phyloP scores from a whole-genome alignment of 2,797 vertebrate species.

The Trachops cirrhosus region DNA sequence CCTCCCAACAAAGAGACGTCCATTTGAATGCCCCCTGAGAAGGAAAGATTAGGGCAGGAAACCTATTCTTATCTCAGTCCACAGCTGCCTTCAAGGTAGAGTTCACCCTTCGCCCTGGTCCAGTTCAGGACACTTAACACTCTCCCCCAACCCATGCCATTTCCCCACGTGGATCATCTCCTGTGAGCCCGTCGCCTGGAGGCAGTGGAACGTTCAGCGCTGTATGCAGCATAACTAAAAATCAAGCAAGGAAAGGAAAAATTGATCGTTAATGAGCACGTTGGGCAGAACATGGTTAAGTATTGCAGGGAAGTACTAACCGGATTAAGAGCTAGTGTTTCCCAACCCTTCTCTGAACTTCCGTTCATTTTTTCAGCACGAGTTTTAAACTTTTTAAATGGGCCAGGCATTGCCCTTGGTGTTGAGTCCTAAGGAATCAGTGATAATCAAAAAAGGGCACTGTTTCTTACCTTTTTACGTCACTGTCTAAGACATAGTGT shows the following conservation, averaged over 20 bases:
- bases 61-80: neutral
- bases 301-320: neutral
- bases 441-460: neutral
- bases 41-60: neutral
- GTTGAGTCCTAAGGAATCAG: neutral
- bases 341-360: slow-evolving; percentile 4
- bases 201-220: neutral
- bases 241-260: neutral
- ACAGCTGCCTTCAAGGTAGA: neutral
- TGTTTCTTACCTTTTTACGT: neutral
- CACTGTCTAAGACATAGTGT: neutral
- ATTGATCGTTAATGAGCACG: neutral
- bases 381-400: neutral
- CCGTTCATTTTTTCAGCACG: neutral
- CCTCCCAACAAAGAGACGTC: neutral
- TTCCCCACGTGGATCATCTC: neutral
- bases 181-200: neutral
- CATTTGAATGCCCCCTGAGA: neutral
- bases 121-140: neutral
- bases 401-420: neutral
- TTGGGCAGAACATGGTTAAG: neutral
- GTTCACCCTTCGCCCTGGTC: neutral
- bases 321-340: neutral
- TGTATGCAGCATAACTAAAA: slow-evolving; percentile 4
- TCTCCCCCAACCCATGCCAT: neutral